Percentiles rank a stretch among this genome's conserved stretches.
phyloP scores from a whole-genome alignment of 2,888 invertebrate genomes.

The Keiferia lycopersicella region DNA sequence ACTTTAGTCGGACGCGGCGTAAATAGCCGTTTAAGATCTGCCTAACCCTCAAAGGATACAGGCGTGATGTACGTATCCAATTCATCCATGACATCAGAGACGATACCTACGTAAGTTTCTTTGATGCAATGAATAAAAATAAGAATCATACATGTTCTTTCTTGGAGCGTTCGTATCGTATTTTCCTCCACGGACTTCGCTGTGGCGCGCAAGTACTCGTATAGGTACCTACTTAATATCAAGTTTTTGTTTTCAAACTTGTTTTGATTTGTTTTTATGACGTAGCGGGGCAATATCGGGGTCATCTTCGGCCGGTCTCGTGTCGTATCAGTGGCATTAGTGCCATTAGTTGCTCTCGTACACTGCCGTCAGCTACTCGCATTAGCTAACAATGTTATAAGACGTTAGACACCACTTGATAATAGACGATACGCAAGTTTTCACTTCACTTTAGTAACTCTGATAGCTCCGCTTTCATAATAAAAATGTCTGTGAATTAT shows the following conservation, averaged over 20 bases:
- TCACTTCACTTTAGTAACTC: background rate
- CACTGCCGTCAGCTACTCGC: slow-evolving; percentile 31
- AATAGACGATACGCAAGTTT: background rate
- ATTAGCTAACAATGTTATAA: background rate
- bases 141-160: too few species aligned
- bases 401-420: background rate
- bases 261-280: slow-evolving; percentile 50
- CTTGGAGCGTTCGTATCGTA: too few species aligned
- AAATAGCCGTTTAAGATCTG: too few species aligned
- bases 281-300: slow-evolving; percentile 49
- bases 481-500: slow-evolving; percentile 44
- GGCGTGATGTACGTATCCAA: too few species aligned
- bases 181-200: slow-evolving; percentile 1
- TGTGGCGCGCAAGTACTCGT: background rate
- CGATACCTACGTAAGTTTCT: too few species aligned
- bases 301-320: slow-evolving; percentile 35
- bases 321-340: slow-evolving; percentile 9
- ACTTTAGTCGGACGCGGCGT: too few species aligned
- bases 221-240: too few species aligned
- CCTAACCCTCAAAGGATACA: too few species aligned
- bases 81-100: too few species aligned
- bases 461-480: too few species aligned
- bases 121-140: too few species aligned
- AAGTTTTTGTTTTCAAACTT: slow-evolving; percentile 44
- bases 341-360: slow-evolving; percentile 38